Evolutionary conservation across 2,113 vertebrate genomes (phyloP), one percentile per base, ranked within the genome.

Genomic region (Gymnorhina tibicen): DNA sequence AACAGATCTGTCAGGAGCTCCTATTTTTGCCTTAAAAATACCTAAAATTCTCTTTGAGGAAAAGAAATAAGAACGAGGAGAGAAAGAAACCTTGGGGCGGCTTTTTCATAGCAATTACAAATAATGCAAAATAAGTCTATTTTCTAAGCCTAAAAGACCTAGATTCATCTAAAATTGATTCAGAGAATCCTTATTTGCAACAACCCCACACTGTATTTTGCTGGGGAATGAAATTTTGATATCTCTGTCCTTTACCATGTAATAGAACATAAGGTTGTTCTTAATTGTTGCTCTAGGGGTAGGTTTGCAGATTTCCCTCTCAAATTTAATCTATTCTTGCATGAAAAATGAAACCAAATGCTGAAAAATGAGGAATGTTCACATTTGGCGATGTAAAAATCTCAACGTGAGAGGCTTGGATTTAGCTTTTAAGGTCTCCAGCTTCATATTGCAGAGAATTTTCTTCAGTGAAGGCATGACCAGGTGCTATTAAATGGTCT

Each of bases 221-320:
- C 55, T 85, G 62, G 76, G 67, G 49, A 75, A 93, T 82, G 52
- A 93, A 85, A 82, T 76, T 91, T 62, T 79, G 32, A 9, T 74
- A 52, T 85, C 50, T 80, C 68, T 59, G 30, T 92, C 68, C 59
- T 92, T 92, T 78, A 53, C 22, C 10, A 26, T 59, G 18, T 78
- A 70, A 59, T 59, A 44, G 55, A 95, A 77, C 39, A 56, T 60
- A 56, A 95, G 55, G 28, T 64, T 88, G 72, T 44, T 88, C 58
- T 83, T 91, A 91, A 93, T 80, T 94, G 75, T 88, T 88, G 56
- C 68, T 91, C 13, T 88, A 73, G 75, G 77, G 52, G 13, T 74
- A 88, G 22, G 27, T 74, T 91, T 90, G 23, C 74, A 93, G 70
- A 80, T 92, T 80, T 85, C 68, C 23, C 44, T 84, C n/a, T 92